These are phyloP conservation scores for Drosophila tsacasi DNA, from an alignment of 1,140 invertebrate species.

Conservation along the genomic window DNA sequence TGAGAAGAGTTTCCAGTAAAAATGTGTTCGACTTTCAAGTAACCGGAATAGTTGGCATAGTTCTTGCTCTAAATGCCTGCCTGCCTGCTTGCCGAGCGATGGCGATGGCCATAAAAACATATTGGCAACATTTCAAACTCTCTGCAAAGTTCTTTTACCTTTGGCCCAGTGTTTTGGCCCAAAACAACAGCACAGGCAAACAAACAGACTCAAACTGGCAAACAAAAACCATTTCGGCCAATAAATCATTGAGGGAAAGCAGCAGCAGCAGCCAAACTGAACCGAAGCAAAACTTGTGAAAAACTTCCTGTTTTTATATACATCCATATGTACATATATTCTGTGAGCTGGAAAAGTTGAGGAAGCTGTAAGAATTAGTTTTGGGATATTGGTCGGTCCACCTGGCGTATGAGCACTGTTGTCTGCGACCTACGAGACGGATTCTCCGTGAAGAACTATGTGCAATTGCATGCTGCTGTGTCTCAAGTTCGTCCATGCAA, in stretches of 20 bases:
- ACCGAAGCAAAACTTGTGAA: conserved; percentile 37
- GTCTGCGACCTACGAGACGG: neutral
- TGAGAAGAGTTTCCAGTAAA: conserved; percentile 15
- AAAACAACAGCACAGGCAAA: conserved; percentile 42
- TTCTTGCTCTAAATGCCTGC: conserved; percentile 30
- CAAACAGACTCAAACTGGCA: conserved; percentile 43
- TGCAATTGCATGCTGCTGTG: neutral
- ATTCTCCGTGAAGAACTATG: conserved; percentile 4
- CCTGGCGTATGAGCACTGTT: conserved; percentile 26
- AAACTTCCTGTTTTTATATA: conserved; percentile 17
- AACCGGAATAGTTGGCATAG: conserved; percentile 46
- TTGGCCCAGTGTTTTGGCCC: conserved; percentile 62
- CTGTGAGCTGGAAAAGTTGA: conserved; percentile 19
- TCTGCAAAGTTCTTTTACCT: conserved; percentile 74
- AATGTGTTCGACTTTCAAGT: conserved; percentile 39
- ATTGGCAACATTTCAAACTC: conserved; percentile 75
- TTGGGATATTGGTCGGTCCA: conserved; percentile 28
- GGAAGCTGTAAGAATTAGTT: conserved; percentile 31
- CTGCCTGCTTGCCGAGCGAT: conserved; percentile 7
- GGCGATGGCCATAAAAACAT: conserved; percentile 39
- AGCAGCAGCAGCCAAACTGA: conserved; percentile 18
- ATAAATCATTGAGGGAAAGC: conserved; percentile 63
- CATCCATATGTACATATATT: neutral
- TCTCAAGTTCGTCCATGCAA: conserved; percentile 1
- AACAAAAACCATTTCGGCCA: conserved; percentile 61